Conservation (phyloP, 2,113 vertebrate species). For the Channa maculata region DNA sequence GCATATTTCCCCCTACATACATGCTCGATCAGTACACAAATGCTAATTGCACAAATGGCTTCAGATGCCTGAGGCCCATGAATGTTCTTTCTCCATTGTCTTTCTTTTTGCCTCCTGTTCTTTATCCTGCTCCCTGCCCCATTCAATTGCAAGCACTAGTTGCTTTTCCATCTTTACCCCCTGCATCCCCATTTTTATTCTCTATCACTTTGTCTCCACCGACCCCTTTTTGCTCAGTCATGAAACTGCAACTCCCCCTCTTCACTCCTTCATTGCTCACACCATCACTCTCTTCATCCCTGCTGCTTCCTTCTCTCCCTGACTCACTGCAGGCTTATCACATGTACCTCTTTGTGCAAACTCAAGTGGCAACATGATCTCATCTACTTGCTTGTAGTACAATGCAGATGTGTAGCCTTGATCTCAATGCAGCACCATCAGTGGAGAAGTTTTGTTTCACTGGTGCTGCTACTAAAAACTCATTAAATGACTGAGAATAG, state of each 20-base stretch:
- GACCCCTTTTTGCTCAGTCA: slow-evolving; percentile 7
- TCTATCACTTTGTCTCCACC: background rate
- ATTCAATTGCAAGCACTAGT: slow-evolving; percentile 51
- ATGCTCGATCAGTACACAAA: slow-evolving; percentile 3
- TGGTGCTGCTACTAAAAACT: too few species aligned
- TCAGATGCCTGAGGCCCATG: slow-evolving; percentile 19
- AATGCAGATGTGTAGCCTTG: too few species aligned
- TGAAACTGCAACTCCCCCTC: too few species aligned
- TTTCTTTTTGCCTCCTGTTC: slow-evolving; percentile 18
- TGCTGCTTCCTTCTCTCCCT: slow-evolving; percentile 8
- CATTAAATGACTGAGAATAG: too few species aligned
- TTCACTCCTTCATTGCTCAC: background rate
- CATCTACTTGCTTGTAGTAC: too few species aligned
- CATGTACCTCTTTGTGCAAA: too few species aligned
- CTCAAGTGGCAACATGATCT: too few species aligned
- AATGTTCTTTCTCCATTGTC: slow-evolving; percentile 27
- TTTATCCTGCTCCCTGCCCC: slow-evolving; percentile 12
- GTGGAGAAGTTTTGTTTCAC: too few species aligned
- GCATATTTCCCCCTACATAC: background rate
- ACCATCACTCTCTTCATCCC: background rate
- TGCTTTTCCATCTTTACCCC: slow-evolving; percentile 4
- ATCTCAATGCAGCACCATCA: too few species aligned
- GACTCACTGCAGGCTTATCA: slow-evolving; percentile 22
- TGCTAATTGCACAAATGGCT: slow-evolving; percentile 9
- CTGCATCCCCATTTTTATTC: background rate